Evolutionary conservation across 92 coral and sea anemone genomes (phyloP).

Genomic region (Parazoanthus darwini): DNA sequence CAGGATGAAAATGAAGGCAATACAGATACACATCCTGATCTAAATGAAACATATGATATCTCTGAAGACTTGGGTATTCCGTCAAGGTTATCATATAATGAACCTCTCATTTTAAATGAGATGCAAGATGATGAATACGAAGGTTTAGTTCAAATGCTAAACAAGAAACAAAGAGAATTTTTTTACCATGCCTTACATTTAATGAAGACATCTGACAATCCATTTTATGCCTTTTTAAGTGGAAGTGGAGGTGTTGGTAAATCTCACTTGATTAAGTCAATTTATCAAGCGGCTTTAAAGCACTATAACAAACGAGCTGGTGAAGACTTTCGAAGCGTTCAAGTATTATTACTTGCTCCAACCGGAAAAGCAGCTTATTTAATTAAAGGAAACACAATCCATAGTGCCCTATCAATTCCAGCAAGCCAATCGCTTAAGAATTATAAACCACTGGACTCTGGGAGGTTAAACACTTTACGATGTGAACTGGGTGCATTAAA

Average conservation of each 20-base stretch:
- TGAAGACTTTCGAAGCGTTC: no score
- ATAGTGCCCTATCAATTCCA: no score
- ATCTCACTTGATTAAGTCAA: conserved; percentile 40
- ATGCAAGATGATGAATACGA: no score
- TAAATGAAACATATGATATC: conserved; percentile 13
- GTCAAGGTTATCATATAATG: neutral
- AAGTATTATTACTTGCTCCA: no score
- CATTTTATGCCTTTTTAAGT: conserved; percentile 30
- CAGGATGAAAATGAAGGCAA: conserved; percentile 12
- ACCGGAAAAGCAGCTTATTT: no score
- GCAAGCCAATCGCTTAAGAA: no score
- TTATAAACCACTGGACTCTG: conserved; percentile 47
- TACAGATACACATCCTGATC: conserved; percentile 28
- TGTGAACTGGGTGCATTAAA: conserved; percentile 44
- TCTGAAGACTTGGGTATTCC: conserved; percentile 10
- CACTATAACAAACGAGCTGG: conserved; percentile 7
- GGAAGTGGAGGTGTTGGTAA: conserved; percentile 38
- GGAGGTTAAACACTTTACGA: conserved; percentile 50
- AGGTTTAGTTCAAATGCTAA: no score
- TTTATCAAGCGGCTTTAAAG: conserved; percentile 56
- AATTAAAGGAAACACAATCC: no score
- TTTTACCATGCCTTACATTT: conserved; percentile 43
- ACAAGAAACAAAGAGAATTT: no score
- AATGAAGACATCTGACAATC: conserved; percentile 16
- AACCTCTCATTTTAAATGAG: no score